Base-by-base conservation (phyloP, 1,140 invertebrate genomes). In the Triops longicaudatus region DNA sequence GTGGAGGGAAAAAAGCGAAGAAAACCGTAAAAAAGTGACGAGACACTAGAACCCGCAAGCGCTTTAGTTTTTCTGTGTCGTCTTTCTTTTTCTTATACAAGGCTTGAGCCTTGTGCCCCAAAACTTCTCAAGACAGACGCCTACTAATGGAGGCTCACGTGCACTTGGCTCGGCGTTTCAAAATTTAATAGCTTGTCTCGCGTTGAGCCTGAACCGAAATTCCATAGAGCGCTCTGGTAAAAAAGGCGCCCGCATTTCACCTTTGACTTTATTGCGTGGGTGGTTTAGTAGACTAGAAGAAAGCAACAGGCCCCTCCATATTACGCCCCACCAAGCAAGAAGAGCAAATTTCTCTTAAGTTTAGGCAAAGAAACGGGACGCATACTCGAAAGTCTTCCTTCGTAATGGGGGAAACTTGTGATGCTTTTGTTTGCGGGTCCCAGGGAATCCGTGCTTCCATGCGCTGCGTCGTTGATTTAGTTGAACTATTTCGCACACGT, bases 111-210 rank as follows among this genome's bases (percentile, higher is more conserved):
- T 37, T 37, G 31, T 37, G 31, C 31, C 31, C 31, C 31, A 2
- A 37, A 37, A 37, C 31, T 37, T 37, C 31, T 37, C 50, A 17
- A n/a, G 50, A 17, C 50, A 63, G 50, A 63, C 50, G 50, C 50
- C 50, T 63, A 63, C 50, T 63, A 63, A 63, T 22, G n/a, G 50
- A 63, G 50, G 50, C 50, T 22, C 50, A 63, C n/a, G 50, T 22
- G 50, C 50, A 63, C 50, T 63, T 63, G 50, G 50, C 50, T 37
- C 31, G 22, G 22, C 50, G 50, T 3, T 22, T 9, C n/a, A 63
- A 63, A 63, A 63, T 63, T n/a, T 22, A 63, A 63, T 63, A 37
- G 31, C 31, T 4, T n/a, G n/a, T n/a, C n/a, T n/a, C n/a, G n/a
- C n/a, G n/a, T n/a, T 22, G 3, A 1, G 22, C 14, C 14, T n/a